Evolutionary conservation across 2,113 vertebrate species (phyloP).

Genomic region (Syngnathus scovelli): DNA sequence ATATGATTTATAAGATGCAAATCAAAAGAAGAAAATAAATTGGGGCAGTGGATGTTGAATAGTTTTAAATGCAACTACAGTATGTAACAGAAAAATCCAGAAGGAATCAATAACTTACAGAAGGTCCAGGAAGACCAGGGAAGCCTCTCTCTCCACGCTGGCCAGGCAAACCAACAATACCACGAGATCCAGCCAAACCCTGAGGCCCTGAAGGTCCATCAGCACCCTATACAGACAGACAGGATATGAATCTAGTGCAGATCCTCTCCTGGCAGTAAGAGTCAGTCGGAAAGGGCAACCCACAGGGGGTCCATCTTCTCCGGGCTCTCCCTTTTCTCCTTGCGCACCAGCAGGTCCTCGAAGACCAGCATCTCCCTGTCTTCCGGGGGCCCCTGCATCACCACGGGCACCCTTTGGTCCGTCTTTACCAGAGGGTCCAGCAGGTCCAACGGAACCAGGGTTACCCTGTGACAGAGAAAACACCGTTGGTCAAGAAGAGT

Average conservation of each 20-base stretch:
- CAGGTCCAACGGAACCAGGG: constrained; percentile 80
- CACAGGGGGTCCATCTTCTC: constrained; percentile 80
- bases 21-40: not conserved
- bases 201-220: constrained; percentile 87
- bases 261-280: not conserved
- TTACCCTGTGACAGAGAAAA: constrained; percentile 77
- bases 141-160: constrained; percentile 97
- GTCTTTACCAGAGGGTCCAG: constrained; percentile 86
- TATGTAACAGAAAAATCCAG: not conserved
- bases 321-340: constrained; percentile 90
- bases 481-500: not conserved
- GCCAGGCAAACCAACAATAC: constrained; percentile 93
- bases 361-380: constrained; percentile 83
- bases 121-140: constrained; percentile 88
- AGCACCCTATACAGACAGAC: constrained; percentile 70
- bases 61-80: not conserved
- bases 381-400: constrained; percentile 78
- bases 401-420: constrained; percentile 91
- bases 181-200: constrained; percentile 85
- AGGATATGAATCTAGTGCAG: constrained; percentile 2
- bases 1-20: not conserved
- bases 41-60: not conserved
- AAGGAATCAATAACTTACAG: constrained; percentile 74
- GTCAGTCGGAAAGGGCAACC: constrained; percentile 27
- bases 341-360: constrained; percentile 80